phyloP scores from a whole-genome alignment of 37 sponge, comb jelly and placozoan species.

The Eunapius fragilis region DNA sequence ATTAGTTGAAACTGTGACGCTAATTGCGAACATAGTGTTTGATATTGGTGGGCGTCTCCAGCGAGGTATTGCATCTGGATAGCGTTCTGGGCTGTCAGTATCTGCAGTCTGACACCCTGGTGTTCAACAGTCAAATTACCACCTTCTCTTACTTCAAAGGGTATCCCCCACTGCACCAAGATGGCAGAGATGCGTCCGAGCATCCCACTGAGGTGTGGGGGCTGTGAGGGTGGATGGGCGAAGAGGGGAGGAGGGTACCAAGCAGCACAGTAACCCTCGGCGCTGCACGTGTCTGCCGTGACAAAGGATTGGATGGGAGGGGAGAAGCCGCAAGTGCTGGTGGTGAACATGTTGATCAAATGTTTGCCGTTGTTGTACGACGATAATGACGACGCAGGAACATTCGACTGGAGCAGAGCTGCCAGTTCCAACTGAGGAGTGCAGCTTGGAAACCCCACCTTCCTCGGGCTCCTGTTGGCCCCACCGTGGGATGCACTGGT shows the following conservation, averaged over 20 bases:
- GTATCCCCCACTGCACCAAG: slow-evolving; percentile 16
- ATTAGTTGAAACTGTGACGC: slow-evolving; percentile 27
- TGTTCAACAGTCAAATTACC: slow-evolving; percentile 33
- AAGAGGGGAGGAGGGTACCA: neutral
- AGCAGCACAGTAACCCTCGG: neutral
- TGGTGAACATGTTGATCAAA: neutral
- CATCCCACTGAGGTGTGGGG: neutral
- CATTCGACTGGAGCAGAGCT: neutral
- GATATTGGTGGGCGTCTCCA: slow-evolving; percentile 55
- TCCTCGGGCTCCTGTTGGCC: neutral
- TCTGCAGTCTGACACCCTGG: slow-evolving; percentile 41
- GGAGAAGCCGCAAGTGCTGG: neutral
- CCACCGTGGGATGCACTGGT: neutral
- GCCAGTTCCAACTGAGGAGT: neutral
- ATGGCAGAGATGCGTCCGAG: slow-evolving; percentile 32
- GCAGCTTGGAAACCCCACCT: neutral
- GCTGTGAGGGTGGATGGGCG: neutral
- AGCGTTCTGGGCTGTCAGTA: slow-evolving; percentile 26
- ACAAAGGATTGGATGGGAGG: neutral
- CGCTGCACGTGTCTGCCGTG: neutral
- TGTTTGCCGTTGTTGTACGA: neutral
- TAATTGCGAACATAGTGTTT: slow-evolving; percentile 58
- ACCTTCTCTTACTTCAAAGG: slow-evolving; percentile 16
- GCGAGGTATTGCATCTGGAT: slow-evolving; percentile 67
- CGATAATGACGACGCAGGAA: neutral